Evolutionary conservation across 1,140 invertebrate genomes (phyloP), one percentile per base, ranked within the genome.

Genomic region (Monochamus saltuarius): DNA sequence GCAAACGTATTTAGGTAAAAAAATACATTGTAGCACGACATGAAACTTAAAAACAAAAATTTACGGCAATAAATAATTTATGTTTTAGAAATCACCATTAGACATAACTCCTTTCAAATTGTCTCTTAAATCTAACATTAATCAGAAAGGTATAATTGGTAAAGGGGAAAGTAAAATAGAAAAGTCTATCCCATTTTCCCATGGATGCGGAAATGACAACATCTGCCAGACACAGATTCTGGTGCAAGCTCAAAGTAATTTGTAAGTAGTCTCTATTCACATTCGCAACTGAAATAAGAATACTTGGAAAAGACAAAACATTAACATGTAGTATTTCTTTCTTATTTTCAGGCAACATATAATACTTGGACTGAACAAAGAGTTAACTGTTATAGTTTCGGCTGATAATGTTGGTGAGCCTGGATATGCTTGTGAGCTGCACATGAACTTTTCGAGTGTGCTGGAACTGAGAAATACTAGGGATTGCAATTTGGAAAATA

Each of bases 331-430:
- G n/a, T n/a, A n/a, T n/a, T n/a, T n/a, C n/a, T n/a, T n/a, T n/a
- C n/a, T n/a, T 17, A 7, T 16, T 46, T 46, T 11, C 8, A 58
- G 61, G 19, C n/a, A 1, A 46, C 14, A 59, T 22, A 37, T 68
- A 10, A 39, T 61, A n/a, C 29, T 68, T 2, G 66, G 66, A 16
- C 6, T 40, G 34, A 51, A 54, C 29, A 67, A 65, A 34, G 45
- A 62, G 53, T 10, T 62, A 13, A 19, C 38, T 34, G n/a, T 68
- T 13, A 58, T 53, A 4, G 46, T 66, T 10, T 22, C n/a, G 1
- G 58, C 50, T 11, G 49, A 37, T 2, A 69, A 69, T 57, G 11
- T 11, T 10, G 65, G 67, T 1, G 67, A 69, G 56, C 52, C 67
- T 36, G 67, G 65, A 10, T 69, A 64, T 53, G 47, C 64, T 46